Base-by-base conservation (phyloP, 2,888 invertebrate genomes). In the Habroteleia sp. region DNA sequence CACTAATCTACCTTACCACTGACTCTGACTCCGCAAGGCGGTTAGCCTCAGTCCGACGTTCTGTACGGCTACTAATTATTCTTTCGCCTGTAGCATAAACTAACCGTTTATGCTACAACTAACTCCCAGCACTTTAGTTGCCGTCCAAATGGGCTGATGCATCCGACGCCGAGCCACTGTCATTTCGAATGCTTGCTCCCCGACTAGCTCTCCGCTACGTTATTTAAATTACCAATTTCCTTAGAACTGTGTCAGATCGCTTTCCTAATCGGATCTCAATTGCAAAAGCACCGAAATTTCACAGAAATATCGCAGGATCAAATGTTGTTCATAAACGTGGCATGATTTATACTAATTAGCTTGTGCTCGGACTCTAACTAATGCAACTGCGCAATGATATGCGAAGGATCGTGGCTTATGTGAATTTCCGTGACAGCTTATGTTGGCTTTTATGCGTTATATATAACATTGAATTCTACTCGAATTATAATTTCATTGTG, bases 1-100 rank as follows among this genome's bases (percentile, higher is more conserved):
- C 84, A 80, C 83, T 84, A 83, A 83, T 84, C 81, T 81, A 81
- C 82, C 81, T 81, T 82, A 80, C 81, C 80, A 80, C 82, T 79
- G 71, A 78, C 81, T 81, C 77, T 72, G 74, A 76, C 78, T 80
- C 80, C 80, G 74, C 78, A 78, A 80, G 81, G 80, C 79, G 81
- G 81, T 81, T 81, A 80, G 75, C 79, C 79, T 76, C 77, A 78
- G 56, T 74, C 76, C 68, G 68, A 76, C 81, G 68, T 66, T 74
- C 80, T 75, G 79, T 80, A 79, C 77, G 79, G 79, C 81, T 79
- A 82, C 83, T 83, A 82, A 83, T 83, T 83, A 83, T 83, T 83
- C 83, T 83, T 83, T 83, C 80, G 76, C 79, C 79, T 79, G 78
- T n/a, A n/a, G n/a, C n/a, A n/a, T n/a, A n/a, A 80, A 78, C 77